These are phyloP conservation scores for Portunus trituberculatus DNA, from an alignment of 1,140 invertebrate species.

Conservation along the genomic window DNA sequence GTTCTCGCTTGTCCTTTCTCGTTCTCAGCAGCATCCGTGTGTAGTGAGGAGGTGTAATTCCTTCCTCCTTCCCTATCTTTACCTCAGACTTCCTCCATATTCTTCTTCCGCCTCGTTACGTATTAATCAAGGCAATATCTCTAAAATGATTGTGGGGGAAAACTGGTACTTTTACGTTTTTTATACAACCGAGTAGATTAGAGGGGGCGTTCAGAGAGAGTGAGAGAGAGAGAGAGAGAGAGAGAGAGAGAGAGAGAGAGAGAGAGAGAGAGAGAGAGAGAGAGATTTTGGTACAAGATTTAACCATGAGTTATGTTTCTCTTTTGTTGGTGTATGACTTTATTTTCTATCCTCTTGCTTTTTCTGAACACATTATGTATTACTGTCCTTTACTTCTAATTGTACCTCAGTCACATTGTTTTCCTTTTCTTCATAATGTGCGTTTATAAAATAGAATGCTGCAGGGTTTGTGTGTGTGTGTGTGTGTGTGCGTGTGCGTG, in stretches of 20 bases:
- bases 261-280: not conserved
- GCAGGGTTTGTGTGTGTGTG: not conserved
- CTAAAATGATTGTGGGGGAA: no score
- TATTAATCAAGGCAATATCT: no score
- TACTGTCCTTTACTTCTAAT: not conserved
- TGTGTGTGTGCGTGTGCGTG: not conserved
- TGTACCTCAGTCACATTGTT: no score
- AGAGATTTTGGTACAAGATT: not conserved
- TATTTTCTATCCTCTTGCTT: not conserved
- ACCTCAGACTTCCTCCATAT: no score
- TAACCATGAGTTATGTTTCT: not conserved
- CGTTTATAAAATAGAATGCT: not conserved
- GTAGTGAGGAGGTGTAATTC: no score
- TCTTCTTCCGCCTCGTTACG: no score
- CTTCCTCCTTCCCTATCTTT: no score
- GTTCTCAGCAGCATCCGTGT: no score
- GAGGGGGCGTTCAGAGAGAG: not conserved
- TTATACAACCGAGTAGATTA: no score
- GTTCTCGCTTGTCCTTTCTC: no score
- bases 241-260: conserved; percentile 28
- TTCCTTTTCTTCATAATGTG: no score
- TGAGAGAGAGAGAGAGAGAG: conserved; percentile 41
- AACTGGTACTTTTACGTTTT: no score
- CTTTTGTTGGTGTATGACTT: not conserved
- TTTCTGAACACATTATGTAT: not conserved